Evolutionary conservation across 2,888 invertebrate species (phyloP), one percentile per base, ranked within the genome.

Genomic region (Ceramica pisi): DNA sequence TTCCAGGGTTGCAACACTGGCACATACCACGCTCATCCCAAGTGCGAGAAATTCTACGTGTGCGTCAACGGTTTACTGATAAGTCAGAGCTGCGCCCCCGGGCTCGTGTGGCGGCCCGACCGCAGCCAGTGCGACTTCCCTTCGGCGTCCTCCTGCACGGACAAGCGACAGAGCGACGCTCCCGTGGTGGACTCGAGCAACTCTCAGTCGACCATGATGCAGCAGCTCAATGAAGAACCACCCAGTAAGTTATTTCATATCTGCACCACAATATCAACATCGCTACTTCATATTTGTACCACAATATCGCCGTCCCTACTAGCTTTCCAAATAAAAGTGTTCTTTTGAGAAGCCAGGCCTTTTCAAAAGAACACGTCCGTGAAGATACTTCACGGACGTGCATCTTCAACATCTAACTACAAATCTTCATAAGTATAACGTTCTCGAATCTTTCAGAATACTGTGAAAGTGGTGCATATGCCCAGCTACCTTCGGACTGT

Each of bases 91-190:
- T 98, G 98, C 87, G 98, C 98, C 0, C 97, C 98, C 0, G 97
- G 98, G 1, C 95, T 98, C 2, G 97, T 97, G 75, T 98, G 98
- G 97, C 97, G 97, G 83, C 95, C 96, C 10, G 95, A 97, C 9
- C 94, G 94, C 8, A 96, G 96, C 19, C 97, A 97, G 86, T 98
- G 98, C 88, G 98, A 98, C 91, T 98, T 98, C 97, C 97, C 97
- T 0, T 94, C 95, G 51, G 96, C 97, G 73, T 97, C 97, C 0
- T 97, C 97, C 26, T 98, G 98, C 85, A 88, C 90, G 35, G 95
- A 95, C 80, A 88, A 91, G 14, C 86, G 94, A 19, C 92, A 93
- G 67, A 90, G 87, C 35, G 89, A 88, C n/a, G 81, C 90, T 0
- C 87, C 90, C 4, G 81, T 88, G n/a, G 80, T 90, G 5, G 93